Evolutionary conservation across 2,797 vertebrate genomes (phyloP), one percentile per base, ranked within the genome.

Genomic region (Parauchenoglanis ngamensis): DNA sequence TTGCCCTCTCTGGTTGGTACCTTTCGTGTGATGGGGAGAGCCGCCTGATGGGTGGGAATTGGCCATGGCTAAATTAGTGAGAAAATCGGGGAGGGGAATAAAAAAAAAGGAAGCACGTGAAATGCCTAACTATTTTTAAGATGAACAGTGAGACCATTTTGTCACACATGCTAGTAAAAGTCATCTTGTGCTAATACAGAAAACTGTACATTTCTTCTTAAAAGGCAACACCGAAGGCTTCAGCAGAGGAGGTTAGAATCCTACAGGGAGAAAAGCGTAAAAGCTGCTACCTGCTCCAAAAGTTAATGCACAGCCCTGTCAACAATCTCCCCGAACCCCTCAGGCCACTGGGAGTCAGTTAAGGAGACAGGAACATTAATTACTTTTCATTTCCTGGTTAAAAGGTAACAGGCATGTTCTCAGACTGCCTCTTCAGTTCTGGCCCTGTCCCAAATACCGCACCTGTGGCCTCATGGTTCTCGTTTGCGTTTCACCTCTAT

Each of bases 381-480:
- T 67, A 67, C 80, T 11, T 82, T 31, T 52, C 2, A 21, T 52
- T 83, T 83, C 80, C 80, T 31, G 17, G 80, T 67, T 83, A 67
- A 49, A 83, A 31, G 44, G 44, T 82, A 83, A 83, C 17, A 23
- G 25, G 46, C 44, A 4, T 81, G 57, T 65, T 82, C 59, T 82
- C 25, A 19, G 25, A 15, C 7, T 65, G 59, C 61, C 25, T 28
- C 44, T n/a, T 23, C 2, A 61, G 35, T 46, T 15, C 79, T 81
- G 56, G 23, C 57, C 7, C 7, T 0, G 7, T 67, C 61, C 46
- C 25, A 83, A 52, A 67, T 2, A 4, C 12, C 8, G 17, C 61
- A 83, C 44, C 17, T 83, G 56, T 31, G n/a, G 44, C 61, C 78
- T 25, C 49, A 61, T 1, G 21, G 11, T 61, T 61, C 77, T 61